Percentiles rank a stretch among this genome's conserved stretches.
Evolutionary conservation across 2,113 vertebrate species (phyloP).

Genomic region (Seriola rivoliana): DNA sequence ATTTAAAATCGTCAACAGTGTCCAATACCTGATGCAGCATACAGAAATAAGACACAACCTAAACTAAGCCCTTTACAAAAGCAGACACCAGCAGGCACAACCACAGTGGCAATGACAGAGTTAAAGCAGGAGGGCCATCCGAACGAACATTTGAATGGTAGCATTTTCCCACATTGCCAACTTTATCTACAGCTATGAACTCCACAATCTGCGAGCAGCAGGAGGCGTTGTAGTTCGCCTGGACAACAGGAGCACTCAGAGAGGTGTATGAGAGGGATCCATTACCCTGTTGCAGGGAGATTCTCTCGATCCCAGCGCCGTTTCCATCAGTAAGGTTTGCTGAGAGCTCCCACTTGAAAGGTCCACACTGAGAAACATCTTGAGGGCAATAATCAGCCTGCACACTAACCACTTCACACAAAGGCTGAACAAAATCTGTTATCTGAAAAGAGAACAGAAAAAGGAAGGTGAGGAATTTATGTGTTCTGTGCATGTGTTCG

Average conservation of each 20-base stretch:
- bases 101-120: conserved; percentile 65
- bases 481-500: background rate
- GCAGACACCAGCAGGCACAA: conserved; percentile 64
- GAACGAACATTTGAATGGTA: conserved; percentile 62
- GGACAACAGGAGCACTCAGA: background rate
- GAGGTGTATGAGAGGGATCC: conserved; percentile 55
- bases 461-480: background rate
- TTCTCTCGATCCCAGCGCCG: conserved; percentile 66
- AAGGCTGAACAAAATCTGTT: conserved; percentile 78
- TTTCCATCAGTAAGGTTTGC: conserved; percentile 79
- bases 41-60: background rate
- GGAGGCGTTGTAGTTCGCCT: conserved; percentile 71
- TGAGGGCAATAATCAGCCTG: conserved; percentile 55
- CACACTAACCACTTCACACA: conserved; percentile 63
- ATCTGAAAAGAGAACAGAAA: conserved; percentile 63
- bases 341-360: conserved; percentile 68
- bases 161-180: conserved; percentile 81
- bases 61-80: conserved; percentile 1
- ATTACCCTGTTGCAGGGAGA: conserved; percentile 64
- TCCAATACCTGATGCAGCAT: background rate
- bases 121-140: conserved; percentile 39
- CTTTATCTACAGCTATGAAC: conserved; percentile 75
- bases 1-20: background rate
- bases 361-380: conserved; percentile 58
- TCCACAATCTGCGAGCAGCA: conserved; percentile 81